Percentiles rank a stretch among this genome's conserved stretches.
Conservation (phyloP, 1,140 invertebrate species). For the Dendrolimus punctatus region DNA sequence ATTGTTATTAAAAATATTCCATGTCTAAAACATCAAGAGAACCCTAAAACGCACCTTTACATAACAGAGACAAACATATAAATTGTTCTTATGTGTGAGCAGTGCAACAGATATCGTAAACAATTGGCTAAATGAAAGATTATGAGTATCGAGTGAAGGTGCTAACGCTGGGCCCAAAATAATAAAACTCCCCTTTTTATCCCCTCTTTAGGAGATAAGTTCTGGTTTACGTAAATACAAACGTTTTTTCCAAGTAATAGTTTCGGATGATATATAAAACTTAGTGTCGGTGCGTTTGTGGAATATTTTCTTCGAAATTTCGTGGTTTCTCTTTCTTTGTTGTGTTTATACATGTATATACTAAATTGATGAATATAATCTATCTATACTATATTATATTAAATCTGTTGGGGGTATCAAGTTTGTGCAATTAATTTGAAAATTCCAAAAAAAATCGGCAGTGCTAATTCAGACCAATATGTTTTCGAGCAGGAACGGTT, state of each 20-base stretch:
- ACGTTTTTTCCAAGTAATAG: too few relatives aligned
- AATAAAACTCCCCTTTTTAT: slow-evolving; percentile 47
- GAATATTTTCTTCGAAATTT: slow-evolving; percentile 2
- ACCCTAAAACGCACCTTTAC: slow-evolving; percentile 32
- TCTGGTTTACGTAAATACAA: slow-evolving; percentile 19
- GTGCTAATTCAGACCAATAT: too few relatives aligned
- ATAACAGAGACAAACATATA: slow-evolving; percentile 25
- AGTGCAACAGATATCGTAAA: slow-evolving; percentile 34
- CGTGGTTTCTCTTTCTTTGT: not conserved
- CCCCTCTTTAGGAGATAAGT: slow-evolving; percentile 24
- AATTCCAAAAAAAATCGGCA: too few relatives aligned
- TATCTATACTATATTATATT: too few relatives aligned
- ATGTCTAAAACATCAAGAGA: slow-evolving; percentile 17
- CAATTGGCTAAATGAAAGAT: slow-evolving; percentile 63
- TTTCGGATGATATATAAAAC: too few relatives aligned
- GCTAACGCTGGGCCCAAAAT: slow-evolving; percentile 47
- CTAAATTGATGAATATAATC: too few relatives aligned
- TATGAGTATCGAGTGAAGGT: slow-evolving; percentile 68
- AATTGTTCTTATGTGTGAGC: slow-evolving; percentile 4
- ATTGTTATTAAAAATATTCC: too few relatives aligned
- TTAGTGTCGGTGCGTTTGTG: slow-evolving; percentile 6
- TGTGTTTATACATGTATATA: too few relatives aligned
- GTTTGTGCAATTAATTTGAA: too few relatives aligned
- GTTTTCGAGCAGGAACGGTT: too few relatives aligned
- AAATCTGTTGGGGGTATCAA: too few relatives aligned